Evolutionary conservation across 2,797 vertebrate species (phyloP), one percentile per base, ranked within the genome.

Genomic region (Alcedo quadribrachys): DNA sequence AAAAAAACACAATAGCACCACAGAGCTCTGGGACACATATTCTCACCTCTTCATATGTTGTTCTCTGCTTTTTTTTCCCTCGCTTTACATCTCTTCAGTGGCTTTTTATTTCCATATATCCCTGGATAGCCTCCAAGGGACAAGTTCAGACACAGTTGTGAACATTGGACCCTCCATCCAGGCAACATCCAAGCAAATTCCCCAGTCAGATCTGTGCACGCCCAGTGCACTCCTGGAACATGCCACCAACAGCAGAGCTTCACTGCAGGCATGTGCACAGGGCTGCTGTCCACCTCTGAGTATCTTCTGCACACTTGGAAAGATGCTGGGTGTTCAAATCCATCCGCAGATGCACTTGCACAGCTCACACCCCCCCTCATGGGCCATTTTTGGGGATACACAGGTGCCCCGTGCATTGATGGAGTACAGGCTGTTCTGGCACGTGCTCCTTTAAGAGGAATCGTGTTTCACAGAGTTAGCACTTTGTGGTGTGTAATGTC

Each of bases 71-170:
- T 84, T 15, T 37, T 40, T 40, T 40, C 7, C 51, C 24, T 43
- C 3, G 0, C 5, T 43, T 17, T 32, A 30, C 1, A 0, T 8
- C 4, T 0, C 61, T 2, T 1, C n/a, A 7, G 12, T 2, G 15
- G 42, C 17, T 30, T 80, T 35, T 21, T 8, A 6, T 48, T 57
- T 12, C 76, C 42, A 4, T 9, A 11, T 4, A 9, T 61, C 42
- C 46, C 55, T 48, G 63, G 65, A 57, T 0, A 50, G 20, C 20
- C 37, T 80, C 68, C 37, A 42, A 68, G 53, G 46, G 43, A 11
- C 8, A 13, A 8, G 0, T 45, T n/a, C 5, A 2, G 46, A 51
- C 54, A 28, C 9, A 37, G 70, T 75, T 0, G 4, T 60, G 15
- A 8, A 1, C 3, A 2, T 15, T 15, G 76, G 35, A 77, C 13